Base-by-base conservation (phyloP, 2,113 vertebrate species). In the Budorcas taxicolor region DNA sequence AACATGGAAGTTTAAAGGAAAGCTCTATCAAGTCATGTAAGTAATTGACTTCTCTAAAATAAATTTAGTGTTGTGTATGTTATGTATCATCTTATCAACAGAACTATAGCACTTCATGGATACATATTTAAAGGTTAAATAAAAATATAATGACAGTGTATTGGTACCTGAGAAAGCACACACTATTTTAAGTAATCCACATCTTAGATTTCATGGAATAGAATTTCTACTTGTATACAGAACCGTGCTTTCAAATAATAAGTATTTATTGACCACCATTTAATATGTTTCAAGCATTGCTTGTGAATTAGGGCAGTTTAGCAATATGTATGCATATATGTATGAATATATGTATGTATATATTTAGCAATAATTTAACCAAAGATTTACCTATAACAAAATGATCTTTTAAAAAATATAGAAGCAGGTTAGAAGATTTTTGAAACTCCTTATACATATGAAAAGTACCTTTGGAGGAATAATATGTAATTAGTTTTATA, bases 101-200 rank as follows among this genome's bases (percentile, higher is more conserved):
- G 27, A 83, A 58, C 17, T 88, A 23, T 14, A 33, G n/a, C 13
- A 40, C 57, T 90, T 84, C 1, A 11, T 1, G 91, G 5, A 82
- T n/a, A 53, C 10, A 14, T 90, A 97, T 97, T 97, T 95, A 47
- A 97, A 96, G 90, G 33, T 74, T 82, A 47, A 95, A 92, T 8
- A 31, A 95, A 97, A 36, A 91, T 88, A 74, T 25, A 76, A 53
- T 84, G 95, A 87, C 45, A n/a, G 6, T 33, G 5, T 50, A 78
- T 45, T 96, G 94, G n/a, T 82, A 6, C 50, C 76, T 40, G 84
- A 87, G 8, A 60, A 88, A 91, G 76, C 31, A 6, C 13, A 92
- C 7, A 43, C 23, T 53, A 62, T 80, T 80, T 92, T 92, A 93
- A 62, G 7, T 78, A 94, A 4, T 90, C 0, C 16, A 90, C 29